Conservation (phyloP, 2,888 invertebrate genomes). For the Drosophila niveifrons region DNA sequence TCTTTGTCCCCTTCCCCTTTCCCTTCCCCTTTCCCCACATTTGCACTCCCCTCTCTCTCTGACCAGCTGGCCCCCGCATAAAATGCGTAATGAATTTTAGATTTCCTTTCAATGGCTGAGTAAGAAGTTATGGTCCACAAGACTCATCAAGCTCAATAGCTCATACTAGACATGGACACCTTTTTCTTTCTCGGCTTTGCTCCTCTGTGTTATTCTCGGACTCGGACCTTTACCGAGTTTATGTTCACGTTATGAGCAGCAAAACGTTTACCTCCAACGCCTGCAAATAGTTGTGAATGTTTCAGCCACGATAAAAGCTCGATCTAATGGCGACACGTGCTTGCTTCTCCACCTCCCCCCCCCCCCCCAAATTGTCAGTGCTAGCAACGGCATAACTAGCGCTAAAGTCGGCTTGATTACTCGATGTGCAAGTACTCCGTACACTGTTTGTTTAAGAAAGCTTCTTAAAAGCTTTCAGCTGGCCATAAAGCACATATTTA, state of each 20-base stretch:
- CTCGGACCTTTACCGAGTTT: constrained; percentile 22
- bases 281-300: constrained; percentile 61
- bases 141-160: constrained; percentile 39
- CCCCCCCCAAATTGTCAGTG: neutral
- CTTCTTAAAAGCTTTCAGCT: no score
- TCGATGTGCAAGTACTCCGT: no score
- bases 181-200: constrained; percentile 5
- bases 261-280: constrained; percentile 57
- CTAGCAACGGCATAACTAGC: neutral
- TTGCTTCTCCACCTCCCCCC: no score
- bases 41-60: no score
- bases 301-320: neutral
- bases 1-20: neutral
- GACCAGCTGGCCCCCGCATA: constrained; percentile 47
- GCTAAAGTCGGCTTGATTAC: no score
- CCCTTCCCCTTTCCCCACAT: neutral
- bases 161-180: constrained; percentile 30
- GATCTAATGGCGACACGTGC: neutral
- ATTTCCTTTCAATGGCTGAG: constrained; percentile 75
- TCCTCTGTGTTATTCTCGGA: neutral
- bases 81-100: constrained; percentile 81
- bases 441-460: no score
- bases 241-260: constrained; percentile 48
- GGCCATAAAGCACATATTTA: no score
- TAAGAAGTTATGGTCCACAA: constrained; percentile 62